Base-by-base conservation (phyloP, 2,888 invertebrate genomes). In the Amblyjoppa proteus region DNA sequence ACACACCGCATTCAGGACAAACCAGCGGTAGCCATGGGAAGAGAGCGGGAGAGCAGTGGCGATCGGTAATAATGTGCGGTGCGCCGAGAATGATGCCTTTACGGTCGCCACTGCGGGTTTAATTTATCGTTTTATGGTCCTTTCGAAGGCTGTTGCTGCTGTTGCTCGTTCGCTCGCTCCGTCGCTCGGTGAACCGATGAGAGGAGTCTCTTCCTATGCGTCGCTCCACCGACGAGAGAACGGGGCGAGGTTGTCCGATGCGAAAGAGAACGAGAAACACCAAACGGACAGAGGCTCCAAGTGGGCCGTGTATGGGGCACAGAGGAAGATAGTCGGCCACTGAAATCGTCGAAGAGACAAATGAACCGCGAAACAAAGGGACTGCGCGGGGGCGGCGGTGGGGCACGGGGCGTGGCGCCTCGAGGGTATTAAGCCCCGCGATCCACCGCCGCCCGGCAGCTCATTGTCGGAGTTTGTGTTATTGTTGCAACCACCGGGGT, bases 311-410 rank as follows among this genome's bases (percentile, higher is more conserved):
- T 58, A 41, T 49, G 25, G 34, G 64, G 31, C 31, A 38, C 53
- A 58, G 64, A 74, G 56, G 74, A 77, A 73, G 81, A 69, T 64
- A 85, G 77, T 64, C 86, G 84, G 25, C 74, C 51, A 75, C 61
- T 25, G 38, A 34, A 76, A 25, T 38, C 34, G 87, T 76, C 88
- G 87, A 89, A 88, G 91, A 93, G 93, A 93, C 92, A 93, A 93
- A 94, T 94, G 93, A 93, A 93, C 91, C 92, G 91, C 92, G 91
- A 93, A 93, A 94, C 93, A 94, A 93, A 93, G 92, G 92, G 68
- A 68, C 81, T 87, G 89, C 88, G 89, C 89, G 69, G 88, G 82
- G 85, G 79, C 76, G 87, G 81, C 73, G 84, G 61, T 74, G 85
- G 73, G 75, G 66, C 71, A 85, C 77, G 85, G 87, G 93, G 93